Evolutionary conservation across 2,797 vertebrate genomes (phyloP).

Genomic region (Mareca penelope): DNA sequence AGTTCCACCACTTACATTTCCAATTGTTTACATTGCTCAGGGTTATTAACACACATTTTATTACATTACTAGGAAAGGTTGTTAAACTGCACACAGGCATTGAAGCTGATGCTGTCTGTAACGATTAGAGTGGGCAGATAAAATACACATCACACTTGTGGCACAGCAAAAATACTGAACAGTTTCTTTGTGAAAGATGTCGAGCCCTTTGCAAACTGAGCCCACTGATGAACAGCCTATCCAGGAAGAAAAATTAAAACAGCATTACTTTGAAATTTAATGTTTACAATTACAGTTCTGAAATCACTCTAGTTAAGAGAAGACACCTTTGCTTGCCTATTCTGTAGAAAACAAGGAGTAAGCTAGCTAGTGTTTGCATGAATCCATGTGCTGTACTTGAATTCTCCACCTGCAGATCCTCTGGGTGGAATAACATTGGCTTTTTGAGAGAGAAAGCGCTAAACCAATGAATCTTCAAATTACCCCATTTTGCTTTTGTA

Average conservation of each 20-base stretch:
- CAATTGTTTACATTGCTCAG: background rate
- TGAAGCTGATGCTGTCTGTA: background rate
- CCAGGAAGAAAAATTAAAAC: background rate
- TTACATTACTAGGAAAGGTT: background rate
- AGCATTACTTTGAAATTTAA: background rate
- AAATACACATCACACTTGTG: background rate
- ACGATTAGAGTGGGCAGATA: background rate
- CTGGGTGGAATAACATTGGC: background rate
- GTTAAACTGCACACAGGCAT: background rate
- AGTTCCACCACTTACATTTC: background rate
- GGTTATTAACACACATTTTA: background rate
- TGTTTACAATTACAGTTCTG: background rate
- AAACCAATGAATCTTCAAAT: background rate
- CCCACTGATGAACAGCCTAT: background rate
- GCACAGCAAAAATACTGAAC: background rate
- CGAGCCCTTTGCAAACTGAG: background rate
- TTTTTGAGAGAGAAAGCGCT: background rate
- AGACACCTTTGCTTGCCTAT: background rate
- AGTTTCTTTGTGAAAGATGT: background rate
- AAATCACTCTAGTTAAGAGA: background rate
- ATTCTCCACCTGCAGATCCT: background rate
- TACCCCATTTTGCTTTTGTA: constrained; percentile 2
- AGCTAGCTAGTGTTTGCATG: background rate
- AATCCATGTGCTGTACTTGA: background rate
- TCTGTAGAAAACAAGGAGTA: background rate